A percentile compares a stretch with the other conserved stretches of the same genome.
These are phyloP conservation scores for Diorhabda sublineata DNA, from an alignment of 1,140 invertebrate genomes.

Conservation along the genomic window DNA sequence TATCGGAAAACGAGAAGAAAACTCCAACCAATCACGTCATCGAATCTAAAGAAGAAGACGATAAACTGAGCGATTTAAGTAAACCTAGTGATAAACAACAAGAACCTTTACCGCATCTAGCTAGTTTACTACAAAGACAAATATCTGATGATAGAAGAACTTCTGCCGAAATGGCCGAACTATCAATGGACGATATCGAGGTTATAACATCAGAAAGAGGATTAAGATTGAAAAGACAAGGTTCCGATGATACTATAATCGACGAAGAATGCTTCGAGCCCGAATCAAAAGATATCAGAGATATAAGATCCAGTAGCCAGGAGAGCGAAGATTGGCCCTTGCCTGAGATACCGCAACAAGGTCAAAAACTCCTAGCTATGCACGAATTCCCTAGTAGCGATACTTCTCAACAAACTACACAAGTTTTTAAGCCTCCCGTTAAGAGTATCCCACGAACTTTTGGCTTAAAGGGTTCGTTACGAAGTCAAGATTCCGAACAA, in stretches of 20 bases:
- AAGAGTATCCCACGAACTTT: constrained; percentile 44
- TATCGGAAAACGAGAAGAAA: constrained; percentile 50
- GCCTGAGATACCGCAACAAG: constrained; percentile 56
- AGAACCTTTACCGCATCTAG: constrained; percentile 37
- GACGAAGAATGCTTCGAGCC: constrained; percentile 45
- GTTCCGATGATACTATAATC: constrained; percentile 47
- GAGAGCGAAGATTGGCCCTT: constrained; percentile 68
- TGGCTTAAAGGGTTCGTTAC: constrained; percentile 44
- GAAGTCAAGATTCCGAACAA: constrained; percentile 62
- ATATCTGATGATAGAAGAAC: constrained; percentile 75
- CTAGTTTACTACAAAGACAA: constrained; percentile 43
- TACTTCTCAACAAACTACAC: constrained; percentile 45
- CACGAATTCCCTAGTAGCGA: constrained; percentile 45
- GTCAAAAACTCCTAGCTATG: constrained; percentile 38
- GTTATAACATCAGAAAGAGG: constrained; percentile 46
- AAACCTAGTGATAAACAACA: constrained; percentile 31
- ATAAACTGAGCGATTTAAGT: constrained; percentile 25
- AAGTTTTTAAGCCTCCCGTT: constrained; percentile 45
- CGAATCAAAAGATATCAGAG: constrained; percentile 24
- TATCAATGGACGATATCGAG: constrained; percentile 65
- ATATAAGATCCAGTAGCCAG: constrained; percentile 53
- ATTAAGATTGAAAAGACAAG: constrained; percentile 41
- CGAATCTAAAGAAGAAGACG: constrained; percentile 20
- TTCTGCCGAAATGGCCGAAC: constrained; percentile 75
- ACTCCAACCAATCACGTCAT: constrained; percentile 29